A percentile compares a stretch with the other conserved stretches of the same genome.
Conservation (phyloP, 2,888 invertebrate genomes). For the Clistopyga incitator region DNA sequence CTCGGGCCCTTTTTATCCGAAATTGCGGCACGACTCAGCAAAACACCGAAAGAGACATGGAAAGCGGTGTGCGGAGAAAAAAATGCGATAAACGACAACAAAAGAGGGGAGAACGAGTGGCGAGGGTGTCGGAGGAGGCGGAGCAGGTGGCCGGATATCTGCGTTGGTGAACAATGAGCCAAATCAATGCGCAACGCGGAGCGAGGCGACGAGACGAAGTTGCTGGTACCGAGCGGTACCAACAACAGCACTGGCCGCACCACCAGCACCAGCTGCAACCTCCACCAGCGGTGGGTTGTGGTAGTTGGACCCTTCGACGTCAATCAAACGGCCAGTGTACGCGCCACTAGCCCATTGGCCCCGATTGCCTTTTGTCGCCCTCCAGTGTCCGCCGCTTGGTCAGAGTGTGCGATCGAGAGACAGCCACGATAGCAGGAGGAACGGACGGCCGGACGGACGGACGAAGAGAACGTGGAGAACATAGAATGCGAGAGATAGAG, state of each 20-base stretch:
- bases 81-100: constrained; percentile 2
- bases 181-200: constrained; percentile 79
- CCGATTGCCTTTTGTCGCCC: constrained; percentile 81
- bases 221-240: constrained; percentile 41
- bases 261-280: constrained; percentile 23
- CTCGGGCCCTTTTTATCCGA: no score
- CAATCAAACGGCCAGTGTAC: constrained; percentile 79
- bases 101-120: constrained; percentile 3
- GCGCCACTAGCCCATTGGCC: constrained; percentile 81
- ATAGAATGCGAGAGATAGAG: constrained; percentile 41
- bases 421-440: constrained; percentile 32
- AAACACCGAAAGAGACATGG: constrained; percentile 7
- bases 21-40: no score
- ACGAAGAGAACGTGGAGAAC: constrained; percentile 28
- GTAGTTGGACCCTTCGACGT: constrained; percentile 77
- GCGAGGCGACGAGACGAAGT: constrained; percentile 42
- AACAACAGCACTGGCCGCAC: constrained; percentile 1
- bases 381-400: constrained; percentile 65
- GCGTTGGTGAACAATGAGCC: constrained; percentile 80
- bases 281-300: constrained; percentile 14
- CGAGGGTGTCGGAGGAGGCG: constrained; percentile 14
- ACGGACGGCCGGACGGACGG: not conserved
- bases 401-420: constrained; percentile 49
- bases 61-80: not conserved
- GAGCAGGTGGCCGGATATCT: constrained; percentile 74